phyloP scores from a whole-genome alignment of 2,888 invertebrate genomes.

The Bimastos eiseni region DNA sequence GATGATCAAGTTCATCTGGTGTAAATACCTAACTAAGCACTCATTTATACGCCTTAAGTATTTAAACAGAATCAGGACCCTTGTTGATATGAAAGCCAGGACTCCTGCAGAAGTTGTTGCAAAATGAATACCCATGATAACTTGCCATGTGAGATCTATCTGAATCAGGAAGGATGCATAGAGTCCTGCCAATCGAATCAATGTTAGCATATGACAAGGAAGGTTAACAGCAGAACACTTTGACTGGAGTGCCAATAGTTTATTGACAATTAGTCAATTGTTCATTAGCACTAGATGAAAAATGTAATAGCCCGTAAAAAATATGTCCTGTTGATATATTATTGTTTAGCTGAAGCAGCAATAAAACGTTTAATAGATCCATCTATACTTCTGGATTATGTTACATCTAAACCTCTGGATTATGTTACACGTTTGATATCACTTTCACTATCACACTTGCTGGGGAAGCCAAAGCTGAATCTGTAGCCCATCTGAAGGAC shows the following conservation, averaged over 20 bases:
- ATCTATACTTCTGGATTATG: background rate
- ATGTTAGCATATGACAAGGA: too few relatives aligned
- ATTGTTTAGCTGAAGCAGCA: background rate
- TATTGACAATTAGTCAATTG: background rate
- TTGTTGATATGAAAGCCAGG: background rate
- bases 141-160: background rate
- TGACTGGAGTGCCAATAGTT: background rate
- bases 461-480: background rate
- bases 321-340: background rate
- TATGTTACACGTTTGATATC: background rate
- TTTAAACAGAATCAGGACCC: background rate
- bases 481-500: background rate
- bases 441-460: background rate
- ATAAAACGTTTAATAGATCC: background rate
- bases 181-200: too few relatives aligned
- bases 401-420: slow-evolving; percentile 9
- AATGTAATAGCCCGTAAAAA: background rate
- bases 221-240: too few relatives aligned
- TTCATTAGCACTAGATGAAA: background rate
- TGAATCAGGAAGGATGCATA: background rate
- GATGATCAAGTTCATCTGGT: background rate
- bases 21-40: background rate
- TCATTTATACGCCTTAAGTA: background rate
- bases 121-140: background rate
- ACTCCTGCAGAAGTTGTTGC: background rate